Percentiles rank a stretch among this genome's conserved stretches.
Conservation (phyloP, 2,888 invertebrate genomes). For the Tetanocera ferruginea region DNA sequence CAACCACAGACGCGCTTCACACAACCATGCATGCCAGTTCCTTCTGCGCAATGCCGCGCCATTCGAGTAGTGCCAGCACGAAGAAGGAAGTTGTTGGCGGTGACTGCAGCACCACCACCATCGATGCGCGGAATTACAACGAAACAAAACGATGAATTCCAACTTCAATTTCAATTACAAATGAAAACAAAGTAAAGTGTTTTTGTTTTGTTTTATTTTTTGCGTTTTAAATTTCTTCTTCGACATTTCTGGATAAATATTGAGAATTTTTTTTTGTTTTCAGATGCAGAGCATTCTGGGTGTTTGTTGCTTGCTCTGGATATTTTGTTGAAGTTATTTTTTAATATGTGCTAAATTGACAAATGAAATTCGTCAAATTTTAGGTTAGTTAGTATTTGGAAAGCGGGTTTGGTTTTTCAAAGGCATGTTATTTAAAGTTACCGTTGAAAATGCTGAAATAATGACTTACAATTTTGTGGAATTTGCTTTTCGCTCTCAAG, state of each 20-base stretch:
- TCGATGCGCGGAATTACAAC: constrained; percentile 16
- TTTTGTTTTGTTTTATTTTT: constrained; percentile 1
- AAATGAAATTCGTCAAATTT: not conserved
- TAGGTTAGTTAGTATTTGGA: not conserved
- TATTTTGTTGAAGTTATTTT: constrained; percentile 22
- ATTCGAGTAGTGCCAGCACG: constrained; percentile 5
- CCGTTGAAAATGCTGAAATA: no score
- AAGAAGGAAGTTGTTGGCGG: constrained; percentile 29
- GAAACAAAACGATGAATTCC: constrained; percentile 32
- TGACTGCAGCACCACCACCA: constrained; percentile 4
- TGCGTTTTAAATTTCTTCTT: not conserved
- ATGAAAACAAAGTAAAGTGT: constrained; percentile 17
- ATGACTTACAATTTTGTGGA: no score
- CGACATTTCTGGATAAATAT: not conserved
- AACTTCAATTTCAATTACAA: constrained; percentile 45
- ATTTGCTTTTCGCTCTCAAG: no score
- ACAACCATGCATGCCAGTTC: not conserved
- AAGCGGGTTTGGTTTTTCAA: not conserved
- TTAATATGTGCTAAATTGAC: constrained; percentile 24
- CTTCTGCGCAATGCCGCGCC: not conserved
- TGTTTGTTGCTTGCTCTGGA: not conserved
- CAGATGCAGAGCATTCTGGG: not conserved
- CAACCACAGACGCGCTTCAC: constrained; percentile 13
- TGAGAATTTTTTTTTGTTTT: not conserved
- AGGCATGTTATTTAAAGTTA: no score